Base-by-base conservation (phyloP, 2,113 vertebrate species). In the Aepyceros melampus region DNA sequence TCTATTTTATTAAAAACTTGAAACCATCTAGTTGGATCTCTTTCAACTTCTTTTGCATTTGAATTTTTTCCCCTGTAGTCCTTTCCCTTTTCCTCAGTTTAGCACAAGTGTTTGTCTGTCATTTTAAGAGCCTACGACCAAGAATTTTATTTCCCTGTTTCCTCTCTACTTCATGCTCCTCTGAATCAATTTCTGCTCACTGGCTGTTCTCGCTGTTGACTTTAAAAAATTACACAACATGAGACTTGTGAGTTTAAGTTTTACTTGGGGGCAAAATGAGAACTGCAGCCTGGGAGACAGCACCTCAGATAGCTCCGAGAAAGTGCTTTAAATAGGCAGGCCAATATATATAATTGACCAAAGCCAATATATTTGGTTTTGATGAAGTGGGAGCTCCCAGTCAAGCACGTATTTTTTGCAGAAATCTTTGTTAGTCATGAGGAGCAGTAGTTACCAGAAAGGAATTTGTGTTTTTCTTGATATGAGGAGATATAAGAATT, bases 381-480 rank as follows among this genome's bases (percentile, higher is more conserved):
- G 71, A 36, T 0, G 0, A 74, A 40, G 36, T 23, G 71, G 36
- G 5, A 7, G 11, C 5, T 74, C 10, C 13, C 11, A 74, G 21
- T 2, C 36, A 74, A 13, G 2, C 36, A 43, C 10, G 25, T 74
- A 74, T 40, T 13, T 43, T 74, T 74, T 74, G 36, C n/a, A 40
- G 36, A 74, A 25, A 21, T 23, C 43, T 43, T 74, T 13, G 36
- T 21, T 25, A 43, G 71, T 74, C 36, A 74, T 0, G 0, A 74
- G 71, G 36, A 43, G 71, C 19, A 40, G 36, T 43, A 12, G 6
- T 43, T 74, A 74, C 71, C 36, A 74, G 10, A 36, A 74, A 74
- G 21, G 36, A 7, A 74, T 74, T 74, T 43, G 11, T 74, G 36
- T 23, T 74, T 43, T 74, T 74, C 36, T 43, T 40, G 36, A 43